A percentile compares a stretch with the other conserved stretches of the same genome.
Evolutionary conservation across 2,797 vertebrate genomes (phyloP).

Genomic region (Cirrhinus mrigala): DNA sequence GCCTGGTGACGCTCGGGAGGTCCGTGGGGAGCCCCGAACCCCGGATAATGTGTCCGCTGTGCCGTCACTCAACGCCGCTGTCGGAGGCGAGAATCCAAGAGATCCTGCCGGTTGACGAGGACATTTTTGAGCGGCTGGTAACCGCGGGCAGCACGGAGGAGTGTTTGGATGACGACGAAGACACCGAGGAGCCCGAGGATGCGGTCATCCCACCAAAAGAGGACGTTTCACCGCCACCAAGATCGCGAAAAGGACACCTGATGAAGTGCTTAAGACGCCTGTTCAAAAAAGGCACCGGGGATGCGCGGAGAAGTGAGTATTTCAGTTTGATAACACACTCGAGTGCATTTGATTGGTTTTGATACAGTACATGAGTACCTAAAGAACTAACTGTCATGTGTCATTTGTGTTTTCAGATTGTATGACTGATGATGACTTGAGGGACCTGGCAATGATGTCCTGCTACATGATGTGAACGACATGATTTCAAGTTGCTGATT

Average conservation of each 20-base stretch:
- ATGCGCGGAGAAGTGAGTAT: conserved; percentile 63
- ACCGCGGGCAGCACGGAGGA: conserved; percentile 51
- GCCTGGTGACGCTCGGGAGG: conserved; percentile 63
- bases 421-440: conserved; percentile 72
- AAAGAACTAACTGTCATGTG: neutral
- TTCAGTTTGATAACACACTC: neutral
- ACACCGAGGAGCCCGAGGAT: conserved; percentile 36
- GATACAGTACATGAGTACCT: neutral
- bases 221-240: neutral
- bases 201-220: conserved; percentile 3
- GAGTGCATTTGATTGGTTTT: neutral
- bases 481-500: neutral
- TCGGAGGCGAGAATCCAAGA: conserved; percentile 51
- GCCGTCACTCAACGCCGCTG: conserved; percentile 69
- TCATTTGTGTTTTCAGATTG: conserved; percentile 60
- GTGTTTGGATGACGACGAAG: conserved; percentile 28
- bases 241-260: conserved; percentile 56
- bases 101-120: conserved; percentile 73
- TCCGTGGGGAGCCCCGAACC: neutral
- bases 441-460: conserved; percentile 75
- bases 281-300: conserved; percentile 30
- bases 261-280: conserved; percentile 58
- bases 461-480: conserved; percentile 73
- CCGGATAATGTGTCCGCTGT: conserved; percentile 74
- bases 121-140: conserved; percentile 65